A percentile compares a stretch with the other conserved stretches of the same genome.
Conservation (phyloP, 2,888 invertebrate genomes). For the Acanthosepion pharaonis region DNA sequence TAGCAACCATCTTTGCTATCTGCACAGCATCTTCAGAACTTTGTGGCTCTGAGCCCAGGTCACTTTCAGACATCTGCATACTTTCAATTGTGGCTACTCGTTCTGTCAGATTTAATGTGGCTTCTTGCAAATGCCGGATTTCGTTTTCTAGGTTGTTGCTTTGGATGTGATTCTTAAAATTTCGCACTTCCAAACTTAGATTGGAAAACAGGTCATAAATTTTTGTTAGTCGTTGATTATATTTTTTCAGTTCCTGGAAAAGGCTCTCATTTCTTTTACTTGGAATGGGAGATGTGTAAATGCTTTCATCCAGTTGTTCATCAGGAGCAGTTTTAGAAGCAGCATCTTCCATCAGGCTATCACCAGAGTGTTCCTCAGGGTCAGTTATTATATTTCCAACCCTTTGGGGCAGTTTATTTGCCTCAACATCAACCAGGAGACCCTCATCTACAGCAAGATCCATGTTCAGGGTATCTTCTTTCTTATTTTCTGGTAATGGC, state of each 20-base stretch:
- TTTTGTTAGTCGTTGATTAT: background rate
- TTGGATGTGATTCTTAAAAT: background rate
- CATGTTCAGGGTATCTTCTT: conserved; percentile 54
- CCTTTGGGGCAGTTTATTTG: conserved; percentile 65
- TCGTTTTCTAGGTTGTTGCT: background rate
- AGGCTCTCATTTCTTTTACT: background rate
- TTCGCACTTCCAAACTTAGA: conserved; percentile 11
- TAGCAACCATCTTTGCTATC: background rate
- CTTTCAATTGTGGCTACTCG: background rate
- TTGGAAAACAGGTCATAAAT: background rate
- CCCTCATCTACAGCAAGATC: conserved; percentile 1
- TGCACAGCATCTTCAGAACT: background rate
- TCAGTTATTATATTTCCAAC: conserved; percentile 56
- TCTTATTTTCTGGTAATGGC: background rate
- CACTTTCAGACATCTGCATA: background rate
- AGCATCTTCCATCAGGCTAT: background rate
- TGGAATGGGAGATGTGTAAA: background rate
- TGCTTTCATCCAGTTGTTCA: background rate
- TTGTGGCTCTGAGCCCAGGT: background rate
- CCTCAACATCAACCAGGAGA: conserved; percentile 51
- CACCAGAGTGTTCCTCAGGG: conserved; percentile 36
- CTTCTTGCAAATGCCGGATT: background rate
- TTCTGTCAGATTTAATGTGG: background rate
- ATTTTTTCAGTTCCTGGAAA: background rate
- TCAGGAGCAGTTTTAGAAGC: background rate